Base-by-base conservation (phyloP, 2,888 invertebrate genomes). In the Hydraecia micacea region DNA sequence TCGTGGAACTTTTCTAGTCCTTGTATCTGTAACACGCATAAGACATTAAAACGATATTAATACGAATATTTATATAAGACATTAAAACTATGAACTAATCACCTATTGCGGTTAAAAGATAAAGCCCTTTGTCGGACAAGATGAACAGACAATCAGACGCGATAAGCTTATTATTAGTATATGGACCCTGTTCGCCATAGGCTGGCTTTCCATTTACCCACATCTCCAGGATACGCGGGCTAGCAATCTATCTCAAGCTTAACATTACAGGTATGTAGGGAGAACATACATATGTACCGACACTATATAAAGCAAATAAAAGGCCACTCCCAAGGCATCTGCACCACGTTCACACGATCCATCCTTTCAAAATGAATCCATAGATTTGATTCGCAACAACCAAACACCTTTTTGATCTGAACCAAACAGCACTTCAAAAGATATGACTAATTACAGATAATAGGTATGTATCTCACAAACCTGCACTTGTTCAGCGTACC, bases 401-500 rank as follows among this genome's bases (percentile, higher is more conserved):
- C n/a, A n/a, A n/a, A n/a, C n/a, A n/a, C n/a, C n/a, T n/a, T n/a
- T n/a, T n/a, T n/a, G n/a, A n/a, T n/a, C n/a, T n/a, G n/a, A n/a
- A n/a, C 15, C 18, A 42, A 52, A 69, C 9, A 52, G 25, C 28
- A 62, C 11, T 62, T 55, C 42, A 32, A 75, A 75, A 32, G 13
- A n/a, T 49, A 62, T 32, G 18, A 32, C 18, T 62, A 42, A 52
- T 46, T 46, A 46, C 46, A 39, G 1, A 46, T 32, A 49, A 32
- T 32, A 49, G n/a, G 32, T 32, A 49, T 32, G 32, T 32, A 52
- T 75, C 15, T 62, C 46, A 71, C 83, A 90, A 98, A 80, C 98
- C 96, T 99, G 98, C 79, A 98, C 96, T 93, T 98, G 98, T 94
- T 99, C 99, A 0, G 99, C 98, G 90, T 98, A 98, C 39, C 98